A percentile compares a stretch with the other conserved stretches of the same genome.
phyloP scores from a whole-genome alignment of 2,113 vertebrate species.

The Scomber colias region DNA sequence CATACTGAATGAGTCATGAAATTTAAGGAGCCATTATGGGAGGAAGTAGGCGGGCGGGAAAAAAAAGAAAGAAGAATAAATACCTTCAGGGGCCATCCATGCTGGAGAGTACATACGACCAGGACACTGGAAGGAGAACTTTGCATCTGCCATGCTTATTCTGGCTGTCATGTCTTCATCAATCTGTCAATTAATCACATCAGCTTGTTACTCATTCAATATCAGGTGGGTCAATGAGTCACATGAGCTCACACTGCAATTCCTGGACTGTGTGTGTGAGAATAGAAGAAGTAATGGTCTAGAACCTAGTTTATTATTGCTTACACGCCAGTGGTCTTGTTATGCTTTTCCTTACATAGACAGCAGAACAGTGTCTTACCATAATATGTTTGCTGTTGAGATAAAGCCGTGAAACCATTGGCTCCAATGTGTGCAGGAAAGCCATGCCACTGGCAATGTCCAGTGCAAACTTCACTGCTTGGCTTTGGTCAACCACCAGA shows the following conservation, averaged over 20 bases:
- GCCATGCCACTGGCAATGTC: slow-evolving; percentile 97
- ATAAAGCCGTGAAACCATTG: slow-evolving; percentile 95
- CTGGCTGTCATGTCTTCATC: slow-evolving; percentile 98
- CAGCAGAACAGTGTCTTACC: slow-evolving; percentile 84
- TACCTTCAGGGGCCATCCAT: slow-evolving; percentile 98
- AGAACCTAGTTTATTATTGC: neutral
- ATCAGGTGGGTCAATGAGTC: neutral
- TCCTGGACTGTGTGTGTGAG: neutral
- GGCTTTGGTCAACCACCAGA: slow-evolving; percentile 97
- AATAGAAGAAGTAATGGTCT: neutral
- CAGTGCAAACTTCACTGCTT: slow-evolving; percentile 95
- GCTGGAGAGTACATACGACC: slow-evolving; percentile 96
- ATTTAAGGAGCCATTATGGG: slow-evolving; percentile 15
- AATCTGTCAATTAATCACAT: slow-evolving; percentile 83
- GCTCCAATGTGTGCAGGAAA: slow-evolving; percentile 97
- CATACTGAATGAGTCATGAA: slow-evolving; percentile 47
- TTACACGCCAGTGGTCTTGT: neutral
- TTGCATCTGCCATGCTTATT: slow-evolving; percentile 97
- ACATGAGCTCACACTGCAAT: neutral
- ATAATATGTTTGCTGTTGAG: slow-evolving; percentile 97
- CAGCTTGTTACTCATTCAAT: neutral
- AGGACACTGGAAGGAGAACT: slow-evolving; percentile 98
- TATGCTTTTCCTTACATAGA: neutral
- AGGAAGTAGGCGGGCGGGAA: neutral
- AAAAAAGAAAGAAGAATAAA: neutral